Evolutionary conservation across 2,113 vertebrate species (phyloP).

Genomic region (Monarcha castaneiventris): DNA sequence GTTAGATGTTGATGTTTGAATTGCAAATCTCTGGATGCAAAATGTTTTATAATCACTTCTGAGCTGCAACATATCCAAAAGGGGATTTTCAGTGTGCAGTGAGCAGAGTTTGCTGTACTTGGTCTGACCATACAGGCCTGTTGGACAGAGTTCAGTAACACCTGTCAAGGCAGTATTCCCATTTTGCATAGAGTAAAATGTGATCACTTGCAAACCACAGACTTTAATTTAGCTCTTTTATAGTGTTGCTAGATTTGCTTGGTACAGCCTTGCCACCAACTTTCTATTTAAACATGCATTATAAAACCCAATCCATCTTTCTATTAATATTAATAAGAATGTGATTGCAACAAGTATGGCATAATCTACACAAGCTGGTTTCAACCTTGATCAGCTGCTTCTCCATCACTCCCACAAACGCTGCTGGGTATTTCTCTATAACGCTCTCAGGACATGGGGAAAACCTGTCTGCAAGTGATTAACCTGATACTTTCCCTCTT

Average conservation of each 20-base stretch:
- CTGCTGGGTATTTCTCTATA: neutral
- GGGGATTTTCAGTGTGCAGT: neutral
- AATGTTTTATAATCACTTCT: neutral
- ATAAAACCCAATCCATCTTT: neutral
- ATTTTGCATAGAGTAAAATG: neutral
- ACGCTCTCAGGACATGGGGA: neutral
- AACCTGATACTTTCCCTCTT: neutral
- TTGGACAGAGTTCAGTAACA: neutral
- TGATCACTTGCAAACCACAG: neutral
- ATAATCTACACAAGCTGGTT: neutral
- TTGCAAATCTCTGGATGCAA: neutral
- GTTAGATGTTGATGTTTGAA: neutral
- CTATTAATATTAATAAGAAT: constrained; percentile 26
- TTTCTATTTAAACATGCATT: neutral
- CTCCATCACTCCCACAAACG: neutral
- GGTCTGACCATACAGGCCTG: neutral
- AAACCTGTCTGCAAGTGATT: neutral
- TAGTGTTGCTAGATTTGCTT: neutral
- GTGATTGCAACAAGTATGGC: neutral
- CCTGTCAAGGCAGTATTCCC: neutral
- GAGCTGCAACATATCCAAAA: neutral
- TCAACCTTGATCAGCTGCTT: neutral
- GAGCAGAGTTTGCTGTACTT: neutral
- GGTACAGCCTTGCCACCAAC: neutral
- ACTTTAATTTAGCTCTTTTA: neutral